Percentiles rank a stretch among this genome's conserved stretches.
Evolutionary conservation across 2,797 vertebrate genomes (phyloP).

Genomic region (Hapalemur alaotrensis): DNA sequence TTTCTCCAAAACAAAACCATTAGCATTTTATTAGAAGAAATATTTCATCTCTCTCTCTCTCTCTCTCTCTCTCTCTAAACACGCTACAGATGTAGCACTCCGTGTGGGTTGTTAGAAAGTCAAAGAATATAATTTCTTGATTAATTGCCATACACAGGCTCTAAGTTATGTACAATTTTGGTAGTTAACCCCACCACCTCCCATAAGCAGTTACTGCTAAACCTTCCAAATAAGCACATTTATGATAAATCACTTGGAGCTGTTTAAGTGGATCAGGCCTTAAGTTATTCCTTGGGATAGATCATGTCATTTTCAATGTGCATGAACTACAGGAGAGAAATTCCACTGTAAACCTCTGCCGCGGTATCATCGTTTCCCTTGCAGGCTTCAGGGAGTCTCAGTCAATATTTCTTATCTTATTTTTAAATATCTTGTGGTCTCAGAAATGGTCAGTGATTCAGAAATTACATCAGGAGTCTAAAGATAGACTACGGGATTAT

Average conservation of each 20-base stretch:
- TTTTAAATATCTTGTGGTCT: constrained; percentile 49
- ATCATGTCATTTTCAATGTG: constrained; percentile 65
- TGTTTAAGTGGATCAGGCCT: constrained; percentile 73
- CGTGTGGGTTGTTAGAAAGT: constrained; percentile 86
- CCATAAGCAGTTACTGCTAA: constrained; percentile 90
- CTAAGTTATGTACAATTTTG: constrained; percentile 95
- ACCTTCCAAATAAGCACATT: constrained; percentile 89
- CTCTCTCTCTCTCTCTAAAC: constrained; percentile 71
- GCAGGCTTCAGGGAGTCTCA: constrained; percentile 55
- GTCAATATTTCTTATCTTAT: constrained; percentile 71
- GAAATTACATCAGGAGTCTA: constrained; percentile 73
- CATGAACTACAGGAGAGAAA: constrained; percentile 40
- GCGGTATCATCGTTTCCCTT: constrained; percentile 7
- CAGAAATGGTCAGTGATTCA: constrained; percentile 65
- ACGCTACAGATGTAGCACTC: constrained; percentile 87
- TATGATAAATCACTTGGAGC: constrained; percentile 90
- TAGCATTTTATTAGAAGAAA: constrained; percentile 72
- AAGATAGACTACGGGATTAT: constrained; percentile 62
- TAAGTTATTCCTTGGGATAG: constrained; percentile 68
- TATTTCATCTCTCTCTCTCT: constrained; percentile 46
- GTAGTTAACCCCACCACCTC: constrained; percentile 97
- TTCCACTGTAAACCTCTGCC: constrained; percentile 55
- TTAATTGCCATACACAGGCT: constrained; percentile 93
- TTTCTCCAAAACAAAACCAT: constrained; percentile 63
- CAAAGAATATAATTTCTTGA: constrained; percentile 90